Evolutionary conservation across 2,113 vertebrate species (phyloP).

Genomic region (Chloebia gouldiae): DNA sequence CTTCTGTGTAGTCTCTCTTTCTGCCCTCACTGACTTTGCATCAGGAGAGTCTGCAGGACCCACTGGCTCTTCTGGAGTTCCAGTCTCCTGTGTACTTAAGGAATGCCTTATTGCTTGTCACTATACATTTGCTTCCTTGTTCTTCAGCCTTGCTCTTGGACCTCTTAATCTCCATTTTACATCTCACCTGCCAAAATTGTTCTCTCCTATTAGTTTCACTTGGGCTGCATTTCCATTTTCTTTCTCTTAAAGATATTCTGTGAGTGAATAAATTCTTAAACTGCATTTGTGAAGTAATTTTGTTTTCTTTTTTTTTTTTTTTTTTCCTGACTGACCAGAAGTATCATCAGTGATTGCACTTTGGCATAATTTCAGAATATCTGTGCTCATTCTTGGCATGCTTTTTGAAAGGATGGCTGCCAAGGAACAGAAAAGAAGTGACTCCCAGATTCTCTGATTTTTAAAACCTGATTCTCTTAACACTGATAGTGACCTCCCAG

Average conservation of each 20-base stretch:
- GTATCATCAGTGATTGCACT: not conserved
- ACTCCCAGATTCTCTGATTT: not conserved
- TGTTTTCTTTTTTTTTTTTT: too few species aligned
- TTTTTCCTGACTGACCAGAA: not conserved
- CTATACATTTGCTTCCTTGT: not conserved
- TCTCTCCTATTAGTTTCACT: constrained; percentile 39
- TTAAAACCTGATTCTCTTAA: not conserved
- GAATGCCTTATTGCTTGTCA: constrained; percentile 37
- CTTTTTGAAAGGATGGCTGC: not conserved
- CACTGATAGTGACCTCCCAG: not conserved
- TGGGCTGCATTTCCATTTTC: constrained; percentile 11
- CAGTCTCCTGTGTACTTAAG: not conserved
- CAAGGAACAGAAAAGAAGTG: not conserved
- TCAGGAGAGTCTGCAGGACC: not conserved
- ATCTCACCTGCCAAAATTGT: constrained; percentile 44
- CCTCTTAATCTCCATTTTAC: constrained; percentile 30
- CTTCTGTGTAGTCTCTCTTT: not conserved
- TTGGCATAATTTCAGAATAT: not conserved
- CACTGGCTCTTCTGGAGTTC: not conserved
- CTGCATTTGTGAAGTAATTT: not conserved
- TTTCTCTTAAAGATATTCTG: not conserved
- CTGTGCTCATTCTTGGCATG: not conserved
- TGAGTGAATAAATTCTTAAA: not conserved
- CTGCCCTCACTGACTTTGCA: not conserved
- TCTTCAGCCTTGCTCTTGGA: constrained; percentile 24